phyloP scores from a whole-genome alignment of 23 tunicate genomes.

The Clavelina lepadiformis region DNA sequence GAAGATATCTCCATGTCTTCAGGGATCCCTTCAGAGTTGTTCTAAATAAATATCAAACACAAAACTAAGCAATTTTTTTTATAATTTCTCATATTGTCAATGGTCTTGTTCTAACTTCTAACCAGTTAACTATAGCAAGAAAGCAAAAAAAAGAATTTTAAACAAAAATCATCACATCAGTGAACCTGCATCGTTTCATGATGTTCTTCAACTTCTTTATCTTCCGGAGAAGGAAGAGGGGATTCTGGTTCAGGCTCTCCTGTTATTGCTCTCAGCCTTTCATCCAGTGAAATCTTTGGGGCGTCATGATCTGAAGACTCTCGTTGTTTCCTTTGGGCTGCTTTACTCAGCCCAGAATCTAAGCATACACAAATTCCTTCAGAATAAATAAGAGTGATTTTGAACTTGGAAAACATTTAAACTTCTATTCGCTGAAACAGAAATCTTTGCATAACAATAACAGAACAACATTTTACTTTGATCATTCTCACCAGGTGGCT shows the following conservation, averaged over 20 bases:
- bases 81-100: too few species aligned
- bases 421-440: too few species aligned
- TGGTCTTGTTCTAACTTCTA: not conserved
- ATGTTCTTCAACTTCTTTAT: not conserved
- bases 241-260: conserved; percentile 59
- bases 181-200: conserved; percentile 2
- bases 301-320: conserved; percentile 40
- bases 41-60: not conserved
- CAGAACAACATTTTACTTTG: too few species aligned
- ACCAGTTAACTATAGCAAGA: not conserved
- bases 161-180: too few species aligned
- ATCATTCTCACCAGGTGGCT: too few species aligned
- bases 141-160: not conserved
- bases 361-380: too few species aligned
- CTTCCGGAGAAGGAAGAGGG: conserved; percentile 10
- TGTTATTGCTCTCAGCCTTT: conserved; percentile 65
- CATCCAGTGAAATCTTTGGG: conserved; percentile 69
- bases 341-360: not conserved
- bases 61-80: not conserved
- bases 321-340: conserved; percentile 12
- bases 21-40: conserved; percentile 19
- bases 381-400: too few species aligned
- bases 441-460: too few species aligned
- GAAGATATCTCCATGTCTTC: conserved; percentile 85
- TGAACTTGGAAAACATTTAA: too few species aligned